Evolutionary conservation across 2,113 vertebrate species (phyloP), one percentile per base, ranked within the genome.

Genomic region (Oncorhynchus masou): DNA sequence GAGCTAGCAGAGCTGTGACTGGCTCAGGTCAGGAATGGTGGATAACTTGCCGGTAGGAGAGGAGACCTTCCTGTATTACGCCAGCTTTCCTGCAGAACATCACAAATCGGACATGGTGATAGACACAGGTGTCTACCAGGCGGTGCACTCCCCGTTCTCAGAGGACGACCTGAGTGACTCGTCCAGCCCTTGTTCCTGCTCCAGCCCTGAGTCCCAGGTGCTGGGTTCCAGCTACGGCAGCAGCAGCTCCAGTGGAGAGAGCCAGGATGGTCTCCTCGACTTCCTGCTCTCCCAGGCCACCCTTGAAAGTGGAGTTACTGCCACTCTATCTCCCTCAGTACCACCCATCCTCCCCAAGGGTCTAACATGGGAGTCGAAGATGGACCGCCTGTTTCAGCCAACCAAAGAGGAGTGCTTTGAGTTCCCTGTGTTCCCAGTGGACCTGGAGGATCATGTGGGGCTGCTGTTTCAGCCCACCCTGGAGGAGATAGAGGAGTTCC

Each of bases 401-500:
- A 67, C 86, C 59, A 62, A 62, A 22, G 96, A 96, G 88, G 96
- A 97, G 13, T 92, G 91, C 79, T 94, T 95, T 13, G 94, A 94
- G 83, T 94, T 99, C 80, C 96, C 98, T 0, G 93, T 95, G 66
- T 97, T 97, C 85, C 65, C 94, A 0, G 88, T 92, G 74, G 96
- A 97, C 70, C 88, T 95, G 68, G 94, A 97, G 85, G 96, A 97
- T 12, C 92, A 91, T 3, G 80, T 92, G 4, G 92, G 94, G n/a
- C 93, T 94, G 72, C 93, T 95, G 75, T 99, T 99, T 87, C 97
- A 98, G 90, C 98, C 98, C 48, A 99, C 98, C 0, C 91, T 99
- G 84, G 98, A 99, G 84, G 98, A 99, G 91, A 99, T 99, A 0
- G 96, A 99, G 90, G 98, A 99, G 87, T 99, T 99, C 90, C 87